Conservation (phyloP, 2,888 invertebrate genomes). For the Sturmia bella region DNA sequence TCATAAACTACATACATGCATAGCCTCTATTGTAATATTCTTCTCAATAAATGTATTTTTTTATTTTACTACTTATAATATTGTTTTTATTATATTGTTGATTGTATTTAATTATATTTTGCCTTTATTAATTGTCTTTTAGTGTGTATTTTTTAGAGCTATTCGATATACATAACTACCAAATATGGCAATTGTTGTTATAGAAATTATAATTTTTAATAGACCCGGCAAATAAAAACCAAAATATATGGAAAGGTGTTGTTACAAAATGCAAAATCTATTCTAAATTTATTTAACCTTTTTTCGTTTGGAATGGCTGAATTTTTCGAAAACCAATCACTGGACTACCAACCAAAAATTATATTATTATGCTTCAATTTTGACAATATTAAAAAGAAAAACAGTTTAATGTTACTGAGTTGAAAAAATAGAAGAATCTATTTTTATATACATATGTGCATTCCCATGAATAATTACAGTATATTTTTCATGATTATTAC, state of each 20-base stretch:
- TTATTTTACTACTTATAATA: background rate
- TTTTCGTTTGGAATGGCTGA: conserved; percentile 67
- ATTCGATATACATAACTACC: conserved; percentile 38
- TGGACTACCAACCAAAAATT: conserved; percentile 48
- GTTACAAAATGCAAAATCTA: conserved; percentile 20
- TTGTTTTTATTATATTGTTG: conserved; percentile 57
- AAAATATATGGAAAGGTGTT: conserved; percentile 44
- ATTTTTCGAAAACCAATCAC: conserved; percentile 48
- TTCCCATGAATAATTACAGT: conserved; percentile 31
- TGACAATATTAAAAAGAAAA: conserved; percentile 27
- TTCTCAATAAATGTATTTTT: conserved; percentile 41
- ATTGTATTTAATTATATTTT: conserved; percentile 61
- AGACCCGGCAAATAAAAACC: conserved; percentile 38
- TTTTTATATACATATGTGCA: conserved; percentile 5
- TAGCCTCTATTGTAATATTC: conserved; percentile 4
- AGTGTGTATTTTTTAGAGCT: conserved; percentile 51
- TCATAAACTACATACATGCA: background rate
- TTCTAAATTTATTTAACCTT: conserved; percentile 34
- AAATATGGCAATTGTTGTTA: conserved; percentile 25
- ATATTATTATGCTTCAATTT: conserved; percentile 55
- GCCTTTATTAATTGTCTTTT: conserved; percentile 61
- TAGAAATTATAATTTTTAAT: conserved; percentile 35
- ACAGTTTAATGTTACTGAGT: conserved; percentile 60
- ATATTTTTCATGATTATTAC: conserved; percentile 65
- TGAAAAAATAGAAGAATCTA: conserved; percentile 10